phyloP scores from a whole-genome alignment of 2,797 vertebrate species.

The Danionella dracula region DNA sequence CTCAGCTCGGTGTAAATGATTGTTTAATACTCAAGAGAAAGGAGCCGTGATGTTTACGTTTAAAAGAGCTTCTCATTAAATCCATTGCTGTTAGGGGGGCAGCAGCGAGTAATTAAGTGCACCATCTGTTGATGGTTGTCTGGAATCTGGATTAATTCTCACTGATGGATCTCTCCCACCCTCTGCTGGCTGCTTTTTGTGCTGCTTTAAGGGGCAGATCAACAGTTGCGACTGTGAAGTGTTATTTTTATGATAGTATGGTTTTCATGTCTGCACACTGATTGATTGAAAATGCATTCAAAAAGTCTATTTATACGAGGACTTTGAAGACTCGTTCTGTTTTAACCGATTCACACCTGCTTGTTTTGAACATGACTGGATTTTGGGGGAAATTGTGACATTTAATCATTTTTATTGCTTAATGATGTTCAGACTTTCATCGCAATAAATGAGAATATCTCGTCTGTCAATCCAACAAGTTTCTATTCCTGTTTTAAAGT shows the following conservation, averaged over 20 bases:
- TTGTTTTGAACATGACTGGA: not conserved
- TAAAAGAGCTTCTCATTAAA: not conserved
- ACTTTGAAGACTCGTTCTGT: too few relatives aligned
- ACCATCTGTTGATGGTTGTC: conserved; percentile 2
- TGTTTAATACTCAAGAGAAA: too few relatives aligned
- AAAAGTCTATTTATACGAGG: too few relatives aligned
- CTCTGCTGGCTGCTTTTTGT: conserved; percentile 20
- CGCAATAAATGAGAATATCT: conserved; percentile 51
- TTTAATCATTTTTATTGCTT: conserved; percentile 46
- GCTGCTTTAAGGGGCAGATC: conserved; percentile 6
- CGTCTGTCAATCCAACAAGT: conserved; percentile 42
- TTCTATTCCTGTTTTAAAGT: conserved; percentile 25
- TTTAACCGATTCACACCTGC: too few relatives aligned
- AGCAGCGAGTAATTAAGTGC: not conserved
- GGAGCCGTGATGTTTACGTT: too few relatives aligned
- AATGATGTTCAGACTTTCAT: conserved; percentile 28
- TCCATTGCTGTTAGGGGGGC: not conserved
- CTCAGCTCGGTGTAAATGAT: too few relatives aligned
- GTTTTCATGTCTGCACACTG: too few relatives aligned
- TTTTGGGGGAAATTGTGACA: not conserved
- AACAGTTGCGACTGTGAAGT: not conserved
- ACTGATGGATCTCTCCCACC: not conserved
- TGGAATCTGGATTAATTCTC: not conserved
- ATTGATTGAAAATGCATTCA: too few relatives aligned
- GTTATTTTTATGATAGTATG: too few relatives aligned